These are phyloP conservation scores for Distichodus sexfasciatus DNA, from an alignment of 2,797 vertebrate species.

Conservation along the genomic window DNA sequence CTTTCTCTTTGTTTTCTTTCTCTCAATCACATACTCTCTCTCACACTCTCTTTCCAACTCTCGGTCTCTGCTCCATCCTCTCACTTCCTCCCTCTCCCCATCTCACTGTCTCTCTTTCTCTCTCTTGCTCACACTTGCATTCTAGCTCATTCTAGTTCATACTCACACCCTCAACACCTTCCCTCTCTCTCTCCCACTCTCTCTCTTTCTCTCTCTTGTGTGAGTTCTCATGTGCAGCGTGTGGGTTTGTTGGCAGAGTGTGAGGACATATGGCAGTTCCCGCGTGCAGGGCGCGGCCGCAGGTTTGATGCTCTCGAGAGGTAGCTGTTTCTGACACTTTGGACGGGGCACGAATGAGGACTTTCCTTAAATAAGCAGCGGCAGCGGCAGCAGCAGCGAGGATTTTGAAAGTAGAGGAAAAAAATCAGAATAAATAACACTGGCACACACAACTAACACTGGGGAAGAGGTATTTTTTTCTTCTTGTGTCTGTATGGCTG, in stretches of 20 bases:
- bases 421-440: slow-evolving; percentile 37
- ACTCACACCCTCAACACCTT: too few relatives aligned
- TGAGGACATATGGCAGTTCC: slow-evolving; percentile 52
- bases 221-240: slow-evolving; percentile 35
- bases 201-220: neutral
- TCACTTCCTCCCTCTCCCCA: neutral
- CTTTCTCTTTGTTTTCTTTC: slow-evolving; percentile 28
- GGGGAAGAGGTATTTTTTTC: neutral
- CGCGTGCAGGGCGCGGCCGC: slow-evolving; percentile 41
- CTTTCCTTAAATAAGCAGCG: slow-evolving; percentile 33
- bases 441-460: neutral
- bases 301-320: slow-evolving; percentile 49
- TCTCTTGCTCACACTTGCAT: too few relatives aligned
- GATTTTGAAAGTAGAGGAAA: slow-evolving; percentile 22
- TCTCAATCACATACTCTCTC: neutral
- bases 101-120: neutral
- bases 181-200: neutral
- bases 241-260: slow-evolving; percentile 48
- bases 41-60: neutral
- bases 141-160: too few relatives aligned
- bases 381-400: too few relatives aligned
- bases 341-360: slow-evolving; percentile 21
- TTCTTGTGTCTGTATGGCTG: slow-evolving; percentile 21
- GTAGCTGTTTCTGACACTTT: slow-evolving; percentile 47
- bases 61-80: neutral